These are phyloP conservation scores for Lepeophtheirus nordmannii DNA, from an alignment of 2,888 invertebrate species.

Conservation along the genomic window DNA sequence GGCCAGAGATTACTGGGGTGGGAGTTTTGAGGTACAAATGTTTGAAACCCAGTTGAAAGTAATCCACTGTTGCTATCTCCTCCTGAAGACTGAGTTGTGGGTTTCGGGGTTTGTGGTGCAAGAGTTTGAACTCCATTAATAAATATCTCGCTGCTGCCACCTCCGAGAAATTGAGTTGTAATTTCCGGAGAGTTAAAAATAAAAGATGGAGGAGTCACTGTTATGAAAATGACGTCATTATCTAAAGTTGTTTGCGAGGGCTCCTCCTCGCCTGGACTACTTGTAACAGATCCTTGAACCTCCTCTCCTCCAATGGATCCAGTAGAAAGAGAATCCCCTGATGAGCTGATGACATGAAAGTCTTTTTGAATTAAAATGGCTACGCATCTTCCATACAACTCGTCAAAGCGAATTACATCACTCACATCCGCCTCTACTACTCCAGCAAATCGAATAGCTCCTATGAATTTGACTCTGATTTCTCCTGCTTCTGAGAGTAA, in stretches of 20 bases:
- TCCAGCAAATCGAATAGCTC: conserved; percentile 16
- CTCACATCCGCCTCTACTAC: conserved; percentile 10
- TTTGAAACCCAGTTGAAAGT: no score
- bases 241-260: not conserved
- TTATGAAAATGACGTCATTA: not conserved
- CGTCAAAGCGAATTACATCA: conserved; percentile 6
- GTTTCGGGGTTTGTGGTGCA: no score
- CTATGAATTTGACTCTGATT: conserved; percentile 15
- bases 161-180: no score
- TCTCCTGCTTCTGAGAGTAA: conserved; percentile 7
- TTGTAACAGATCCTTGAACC: not conserved
- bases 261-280: not conserved
- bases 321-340: not conserved
- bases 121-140: no score
- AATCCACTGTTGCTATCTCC: no score
- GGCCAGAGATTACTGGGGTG: not conserved
- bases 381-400: conserved; percentile 11
- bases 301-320: not conserved
- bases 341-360: not conserved
- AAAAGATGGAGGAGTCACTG: conserved; percentile 1
- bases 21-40: no score
- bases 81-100: no score
- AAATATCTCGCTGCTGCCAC: no score
- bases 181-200: not conserved
- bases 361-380: conserved; percentile 15